phyloP scores from a whole-genome alignment of 2,888 invertebrate genomes.

The Osmoderma eremita region DNA sequence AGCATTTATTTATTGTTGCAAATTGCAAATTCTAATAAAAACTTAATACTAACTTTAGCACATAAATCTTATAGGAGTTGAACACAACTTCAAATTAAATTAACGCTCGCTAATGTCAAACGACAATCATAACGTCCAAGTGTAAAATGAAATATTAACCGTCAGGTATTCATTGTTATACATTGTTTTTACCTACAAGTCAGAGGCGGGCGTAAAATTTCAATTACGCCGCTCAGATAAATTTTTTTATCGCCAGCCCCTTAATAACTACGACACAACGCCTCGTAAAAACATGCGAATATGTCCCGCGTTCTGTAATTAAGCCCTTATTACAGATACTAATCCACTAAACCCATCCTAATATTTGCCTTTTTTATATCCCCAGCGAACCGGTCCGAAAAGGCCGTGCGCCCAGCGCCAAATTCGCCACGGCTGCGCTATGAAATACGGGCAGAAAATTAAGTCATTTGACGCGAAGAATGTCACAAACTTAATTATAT shows the following conservation, averaged over 20 bases:
- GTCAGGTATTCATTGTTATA: too few relatives aligned
- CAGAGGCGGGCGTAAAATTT: too few relatives aligned
- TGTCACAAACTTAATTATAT: constrained; percentile 64
- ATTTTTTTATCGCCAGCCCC: constrained; percentile 4
- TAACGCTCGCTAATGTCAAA: too few relatives aligned
- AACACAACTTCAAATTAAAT: too few relatives aligned
- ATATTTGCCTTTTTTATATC: constrained; percentile 29
- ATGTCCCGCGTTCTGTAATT: not conserved
- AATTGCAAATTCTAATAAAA: too few relatives aligned
- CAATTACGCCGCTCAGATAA: too few relatives aligned
- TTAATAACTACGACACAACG: constrained; percentile 1
- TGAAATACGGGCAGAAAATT: constrained; percentile 51
- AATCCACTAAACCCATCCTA: constrained; percentile 16
- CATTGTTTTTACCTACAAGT: too few relatives aligned
- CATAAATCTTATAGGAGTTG: too few relatives aligned
- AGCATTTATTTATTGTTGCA: too few relatives aligned
- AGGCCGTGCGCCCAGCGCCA: not conserved
- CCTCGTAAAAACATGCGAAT: not conserved
- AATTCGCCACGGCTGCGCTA: constrained; percentile 25
- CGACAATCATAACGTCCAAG: too few relatives aligned
- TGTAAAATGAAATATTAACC: too few relatives aligned
- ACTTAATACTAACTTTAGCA: too few relatives aligned
- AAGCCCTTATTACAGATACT: not conserved
- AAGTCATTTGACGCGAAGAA: constrained; percentile 62
- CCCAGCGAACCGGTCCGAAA: not conserved